These are phyloP conservation scores for Nibea coibor DNA, from an alignment of 2,113 vertebrate genomes.

Conservation along the genomic window DNA sequence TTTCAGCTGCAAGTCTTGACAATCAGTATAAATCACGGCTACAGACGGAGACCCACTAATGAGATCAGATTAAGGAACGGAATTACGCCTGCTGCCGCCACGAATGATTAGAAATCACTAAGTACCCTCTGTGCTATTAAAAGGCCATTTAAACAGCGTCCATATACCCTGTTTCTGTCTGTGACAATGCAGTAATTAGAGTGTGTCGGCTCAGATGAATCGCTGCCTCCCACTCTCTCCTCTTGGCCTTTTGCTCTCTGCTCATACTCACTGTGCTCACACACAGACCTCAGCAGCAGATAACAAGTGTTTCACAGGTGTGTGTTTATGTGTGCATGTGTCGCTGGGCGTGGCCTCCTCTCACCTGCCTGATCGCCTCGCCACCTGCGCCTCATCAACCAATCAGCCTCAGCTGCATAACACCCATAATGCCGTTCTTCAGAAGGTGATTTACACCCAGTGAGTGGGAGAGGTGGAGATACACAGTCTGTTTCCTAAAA, in stretches of 20 bases:
- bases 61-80: conserved; percentile 71
- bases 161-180: conserved; percentile 55
- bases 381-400: background rate
- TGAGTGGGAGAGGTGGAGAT: conserved; percentile 47
- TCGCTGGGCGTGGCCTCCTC: no score
- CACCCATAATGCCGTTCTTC: background rate
- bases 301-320: background rate
- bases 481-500: conserved; percentile 20
- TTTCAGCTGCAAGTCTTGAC: conserved; percentile 47
- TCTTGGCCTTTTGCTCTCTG: background rate
- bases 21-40: conserved; percentile 71
- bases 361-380: no score
- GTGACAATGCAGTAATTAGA: conserved; percentile 60
- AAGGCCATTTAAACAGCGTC: conserved; percentile 67
- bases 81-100: conserved; percentile 68
- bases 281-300: background rate
- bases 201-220: conserved; percentile 25
- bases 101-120: conserved; percentile 70
- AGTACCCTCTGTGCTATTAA: conserved; percentile 73
- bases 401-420: background rate
- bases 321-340: background rate
- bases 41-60: conserved; percentile 59
- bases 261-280: background rate
- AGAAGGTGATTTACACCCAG: conserved; percentile 37
- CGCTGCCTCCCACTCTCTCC: background rate